These are phyloP conservation scores for Pogona vitticeps DNA, from an alignment of 2,113 vertebrate genomes.

Conservation along the genomic window DNA sequence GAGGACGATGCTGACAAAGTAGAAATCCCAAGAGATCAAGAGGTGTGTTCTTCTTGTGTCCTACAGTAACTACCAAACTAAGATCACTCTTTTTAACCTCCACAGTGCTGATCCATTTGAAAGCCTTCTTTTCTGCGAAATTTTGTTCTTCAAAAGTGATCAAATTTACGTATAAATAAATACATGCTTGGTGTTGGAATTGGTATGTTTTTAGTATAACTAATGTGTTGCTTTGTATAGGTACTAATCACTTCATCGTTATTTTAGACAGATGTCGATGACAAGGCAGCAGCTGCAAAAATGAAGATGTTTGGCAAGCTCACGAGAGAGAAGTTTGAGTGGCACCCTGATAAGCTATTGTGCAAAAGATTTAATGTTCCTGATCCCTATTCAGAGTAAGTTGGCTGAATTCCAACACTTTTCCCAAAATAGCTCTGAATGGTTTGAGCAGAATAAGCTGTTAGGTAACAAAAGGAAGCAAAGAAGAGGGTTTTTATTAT, in stretches of 20 bases:
- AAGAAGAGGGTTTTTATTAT: background rate
- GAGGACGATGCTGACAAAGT: slow-evolving; percentile 84
- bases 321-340: slow-evolving; percentile 90
- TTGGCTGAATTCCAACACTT: background rate
- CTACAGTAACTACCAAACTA: background rate
- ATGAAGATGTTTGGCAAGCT: slow-evolving; percentile 98
- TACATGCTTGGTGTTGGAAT: too few species aligned
- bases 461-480: too few species aligned
- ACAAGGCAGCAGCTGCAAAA: slow-evolving; percentile 87
- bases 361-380: slow-evolving; percentile 96
- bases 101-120: background rate
- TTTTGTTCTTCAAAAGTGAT: too few species aligned
- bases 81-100: background rate
- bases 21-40: slow-evolving; percentile 83
- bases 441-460: background rate
- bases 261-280: slow-evolving; percentile 81
- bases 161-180: too few species aligned
- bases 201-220: background rate
- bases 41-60: slow-evolving; percentile 72
- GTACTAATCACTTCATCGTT: slow-evolving; percentile 3
- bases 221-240: background rate
- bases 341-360: slow-evolving; percentile 93
- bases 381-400: slow-evolving; percentile 91
- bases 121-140: background rate
- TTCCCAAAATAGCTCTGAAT: background rate